A percentile compares a stretch with the other conserved stretches of the same genome.
Evolutionary conservation across 2,113 vertebrate genomes (phyloP).

Genomic region (Sturnira hondurensis): DNA sequence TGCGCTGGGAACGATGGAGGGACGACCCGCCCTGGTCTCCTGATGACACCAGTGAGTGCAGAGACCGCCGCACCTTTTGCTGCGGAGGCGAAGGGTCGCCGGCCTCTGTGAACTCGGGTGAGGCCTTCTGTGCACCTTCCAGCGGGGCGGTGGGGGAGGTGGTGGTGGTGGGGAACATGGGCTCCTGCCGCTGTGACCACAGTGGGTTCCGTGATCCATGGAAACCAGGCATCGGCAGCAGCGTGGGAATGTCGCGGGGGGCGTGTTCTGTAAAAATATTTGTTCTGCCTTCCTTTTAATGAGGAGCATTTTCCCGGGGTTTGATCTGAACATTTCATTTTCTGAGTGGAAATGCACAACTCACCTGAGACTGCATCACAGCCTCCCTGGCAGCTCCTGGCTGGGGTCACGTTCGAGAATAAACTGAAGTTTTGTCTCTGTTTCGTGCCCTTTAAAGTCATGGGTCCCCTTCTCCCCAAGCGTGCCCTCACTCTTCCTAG

Average conservation of each 20-base stretch:
- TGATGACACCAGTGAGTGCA: too few species aligned
- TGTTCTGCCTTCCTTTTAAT: slow-evolving; percentile 28
- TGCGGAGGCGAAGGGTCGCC: accelerated
- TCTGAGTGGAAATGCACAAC: neutral
- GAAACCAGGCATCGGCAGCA: neutral
- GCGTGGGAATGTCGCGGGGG: neutral
- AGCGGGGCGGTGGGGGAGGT: too few species aligned
- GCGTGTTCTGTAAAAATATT: slow-evolving; percentile 44
- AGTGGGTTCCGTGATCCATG: neutral
- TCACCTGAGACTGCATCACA: neutral
- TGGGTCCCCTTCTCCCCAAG: neutral
- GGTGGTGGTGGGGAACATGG: too few species aligned
- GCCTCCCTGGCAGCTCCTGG: neutral
- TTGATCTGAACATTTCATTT: neutral
- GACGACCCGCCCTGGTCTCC: too few species aligned
- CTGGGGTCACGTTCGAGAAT: neutral
- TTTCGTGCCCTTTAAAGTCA: neutral
- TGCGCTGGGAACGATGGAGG: too few species aligned
- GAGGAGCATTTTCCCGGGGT: slow-evolving; percentile 3
- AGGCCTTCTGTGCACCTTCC: neutral
- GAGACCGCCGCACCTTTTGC: too few species aligned
- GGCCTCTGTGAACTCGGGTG: too few species aligned
- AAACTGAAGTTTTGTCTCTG: neutral
- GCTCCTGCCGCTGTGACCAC: too few species aligned
- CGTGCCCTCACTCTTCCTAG: neutral